Percentiles rank a stretch among this genome's conserved stretches.
phyloP scores from a whole-genome alignment of 2,797 vertebrate genomes.

The Neopelma chrysocephalum region DNA sequence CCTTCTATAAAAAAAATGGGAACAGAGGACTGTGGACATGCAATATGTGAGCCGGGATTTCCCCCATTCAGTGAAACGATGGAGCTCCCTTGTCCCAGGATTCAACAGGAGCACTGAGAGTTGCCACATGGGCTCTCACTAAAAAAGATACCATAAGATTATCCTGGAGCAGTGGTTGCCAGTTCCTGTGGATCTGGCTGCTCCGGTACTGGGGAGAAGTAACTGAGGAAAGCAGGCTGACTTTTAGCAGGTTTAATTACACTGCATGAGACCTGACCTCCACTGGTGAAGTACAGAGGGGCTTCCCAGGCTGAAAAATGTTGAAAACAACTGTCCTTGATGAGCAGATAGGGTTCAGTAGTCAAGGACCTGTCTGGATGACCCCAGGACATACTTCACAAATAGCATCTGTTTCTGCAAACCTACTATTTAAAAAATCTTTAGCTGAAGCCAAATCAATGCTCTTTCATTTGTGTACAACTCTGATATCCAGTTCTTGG shows the following conservation, averaged over 20 bases:
- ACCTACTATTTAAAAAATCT: conserved; percentile 35
- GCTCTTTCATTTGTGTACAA: conserved; percentile 42
- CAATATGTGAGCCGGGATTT: neutral
- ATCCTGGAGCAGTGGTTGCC: neutral
- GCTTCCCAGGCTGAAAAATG: neutral
- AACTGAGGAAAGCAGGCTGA: neutral
- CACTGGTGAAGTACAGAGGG: neutral
- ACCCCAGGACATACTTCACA: neutral
- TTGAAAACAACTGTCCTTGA: conserved; percentile 14
- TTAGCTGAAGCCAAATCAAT: conserved; percentile 24
- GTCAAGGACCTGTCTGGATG: neutral
- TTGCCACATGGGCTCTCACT: neutral
- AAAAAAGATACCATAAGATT: neutral
- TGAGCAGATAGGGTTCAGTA: neutral
- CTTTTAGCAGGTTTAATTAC: neutral
- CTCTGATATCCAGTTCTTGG: conserved; percentile 41
- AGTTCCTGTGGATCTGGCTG: neutral
- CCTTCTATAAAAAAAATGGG: neutral
- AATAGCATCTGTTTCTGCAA: conserved; percentile 49
- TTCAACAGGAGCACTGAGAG: neutral
- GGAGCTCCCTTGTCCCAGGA: neutral
- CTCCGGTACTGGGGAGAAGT: neutral
- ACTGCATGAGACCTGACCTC: neutral
- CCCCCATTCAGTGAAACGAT: neutral
- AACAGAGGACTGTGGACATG: neutral